A percentile compares a stretch with the other conserved stretches of the same genome.
Conservation (phyloP, 2,113 vertebrate genomes). For the Aplodontia rufa region DNA sequence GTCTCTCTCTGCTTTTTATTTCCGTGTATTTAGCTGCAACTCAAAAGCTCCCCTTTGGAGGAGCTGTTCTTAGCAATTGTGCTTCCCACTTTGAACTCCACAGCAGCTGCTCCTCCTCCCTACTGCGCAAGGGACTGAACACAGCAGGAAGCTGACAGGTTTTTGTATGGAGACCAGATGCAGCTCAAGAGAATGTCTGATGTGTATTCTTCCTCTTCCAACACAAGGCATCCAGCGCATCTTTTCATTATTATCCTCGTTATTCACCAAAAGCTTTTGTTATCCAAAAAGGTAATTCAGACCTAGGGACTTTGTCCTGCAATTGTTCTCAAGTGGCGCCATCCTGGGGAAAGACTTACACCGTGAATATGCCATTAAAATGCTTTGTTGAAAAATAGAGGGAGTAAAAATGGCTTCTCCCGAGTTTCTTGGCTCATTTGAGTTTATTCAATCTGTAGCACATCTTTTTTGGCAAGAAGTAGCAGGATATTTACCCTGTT, state of each 20-base stretch:
- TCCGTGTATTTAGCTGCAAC: not conserved
- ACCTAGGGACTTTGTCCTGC: not conserved
- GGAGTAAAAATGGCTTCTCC: not conserved
- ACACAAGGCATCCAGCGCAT: conserved; percentile 32
- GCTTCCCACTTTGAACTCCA: conserved; percentile 48
- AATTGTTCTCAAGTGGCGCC: not conserved
- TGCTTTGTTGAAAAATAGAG: not conserved
- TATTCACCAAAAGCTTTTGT: not conserved
- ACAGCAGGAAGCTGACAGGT: conserved; percentile 28
- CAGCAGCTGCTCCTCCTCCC: conserved; percentile 40
- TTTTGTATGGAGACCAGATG: conserved; percentile 2
- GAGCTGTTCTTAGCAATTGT: conserved; percentile 32
- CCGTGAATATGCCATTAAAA: not conserved
- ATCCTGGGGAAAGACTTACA: not conserved
- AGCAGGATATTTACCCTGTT: not conserved
- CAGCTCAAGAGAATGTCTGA: conserved; percentile 33
- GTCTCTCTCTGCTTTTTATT: not conserved
- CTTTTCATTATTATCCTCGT: conserved; percentile 40
- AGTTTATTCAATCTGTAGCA: not conserved
- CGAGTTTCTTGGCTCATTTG: conserved; percentile 29
- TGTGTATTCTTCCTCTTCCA: conserved; percentile 4
- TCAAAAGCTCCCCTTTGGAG: not conserved
- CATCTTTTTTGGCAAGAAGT: not conserved
- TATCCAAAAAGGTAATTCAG: conserved; percentile 24
- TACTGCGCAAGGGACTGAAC: conserved; percentile 66